A percentile compares a stretch with the other conserved stretches of the same genome.
Conservation (phyloP, 2,888 invertebrate species). For the Liopterus haemorrhoidalis region DNA sequence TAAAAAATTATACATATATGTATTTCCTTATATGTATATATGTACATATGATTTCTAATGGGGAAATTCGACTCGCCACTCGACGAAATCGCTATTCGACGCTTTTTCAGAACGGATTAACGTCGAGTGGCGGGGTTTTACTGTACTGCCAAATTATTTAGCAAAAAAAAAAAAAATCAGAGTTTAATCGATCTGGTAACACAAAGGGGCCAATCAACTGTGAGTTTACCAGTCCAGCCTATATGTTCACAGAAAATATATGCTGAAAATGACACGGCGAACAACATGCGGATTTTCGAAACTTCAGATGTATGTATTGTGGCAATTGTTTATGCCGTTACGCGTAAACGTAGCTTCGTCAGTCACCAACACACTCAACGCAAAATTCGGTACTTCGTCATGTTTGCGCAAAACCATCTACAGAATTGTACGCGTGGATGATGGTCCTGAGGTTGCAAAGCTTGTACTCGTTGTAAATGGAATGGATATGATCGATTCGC, state of each 20-base stretch:
- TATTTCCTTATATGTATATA: too few species aligned
- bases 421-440: conserved; percentile 7
- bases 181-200: conserved; percentile 8
- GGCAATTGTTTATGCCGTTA: conserved; percentile 7
- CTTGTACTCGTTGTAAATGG: conserved; percentile 7
- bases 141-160: conserved; percentile 6
- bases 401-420: conserved; percentile 7
- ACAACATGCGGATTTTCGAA: conserved; percentile 10
- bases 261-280: conserved; percentile 8
- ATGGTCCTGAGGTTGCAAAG: conserved; percentile 4
- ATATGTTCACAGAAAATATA: conserved; percentile 9
- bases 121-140: too few species aligned
- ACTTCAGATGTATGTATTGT: conserved; percentile 8
- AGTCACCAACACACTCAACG: background rate
- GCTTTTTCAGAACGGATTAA: too few species aligned
- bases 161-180: conserved; percentile 8
- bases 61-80: too few species aligned
- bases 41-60: too few species aligned
- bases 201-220: conserved; percentile 7
- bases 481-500: conserved; percentile 7
- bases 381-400: conserved; percentile 4
- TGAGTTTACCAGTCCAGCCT: background rate
- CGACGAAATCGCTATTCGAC: too few species aligned
- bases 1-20: too few species aligned
- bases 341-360: background rate